Conservation (phyloP, 2,113 vertebrate genomes). For the Calyptomena viridis region DNA sequence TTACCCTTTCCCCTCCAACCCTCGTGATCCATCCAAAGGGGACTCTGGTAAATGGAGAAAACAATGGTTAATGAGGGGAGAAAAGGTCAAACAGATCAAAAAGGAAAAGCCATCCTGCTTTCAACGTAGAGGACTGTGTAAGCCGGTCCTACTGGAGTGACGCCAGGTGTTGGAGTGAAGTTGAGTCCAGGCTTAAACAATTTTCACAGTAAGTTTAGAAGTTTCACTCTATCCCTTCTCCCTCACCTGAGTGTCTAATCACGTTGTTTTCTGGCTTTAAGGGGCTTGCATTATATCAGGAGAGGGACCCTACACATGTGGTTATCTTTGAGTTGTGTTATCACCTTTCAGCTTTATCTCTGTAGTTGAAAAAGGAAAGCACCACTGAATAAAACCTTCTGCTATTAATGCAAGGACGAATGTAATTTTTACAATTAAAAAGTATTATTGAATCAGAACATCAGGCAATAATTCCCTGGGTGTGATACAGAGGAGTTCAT, state of each 20-base stretch:
- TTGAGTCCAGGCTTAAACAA: not conserved
- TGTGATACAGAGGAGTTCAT: not conserved
- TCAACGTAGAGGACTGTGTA: not conserved
- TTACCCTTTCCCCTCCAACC: not conserved
- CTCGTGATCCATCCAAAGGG: not conserved
- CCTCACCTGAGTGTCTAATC: not conserved
- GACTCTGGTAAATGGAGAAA: not conserved
- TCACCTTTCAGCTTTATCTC: conserved; percentile 22
- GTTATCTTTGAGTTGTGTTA: not conserved
- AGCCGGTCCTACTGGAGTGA: not conserved
- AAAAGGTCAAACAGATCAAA: not conserved
- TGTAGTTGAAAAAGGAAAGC: not conserved
- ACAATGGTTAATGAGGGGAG: not conserved
- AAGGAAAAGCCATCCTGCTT: not conserved
- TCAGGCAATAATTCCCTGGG: not conserved
- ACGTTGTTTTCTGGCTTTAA: not conserved
- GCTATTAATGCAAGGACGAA: not conserved
- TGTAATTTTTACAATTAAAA: not conserved
- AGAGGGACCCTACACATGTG: not conserved
- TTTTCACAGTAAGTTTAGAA: not conserved
- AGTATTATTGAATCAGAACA: not conserved
- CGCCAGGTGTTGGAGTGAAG: not conserved
- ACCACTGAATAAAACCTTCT: not conserved
- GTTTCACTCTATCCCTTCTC: not conserved
- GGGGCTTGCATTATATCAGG: not conserved